Evolutionary conservation across 2,113 vertebrate species (phyloP).

Genomic region (Rutilus rutilus): DNA sequence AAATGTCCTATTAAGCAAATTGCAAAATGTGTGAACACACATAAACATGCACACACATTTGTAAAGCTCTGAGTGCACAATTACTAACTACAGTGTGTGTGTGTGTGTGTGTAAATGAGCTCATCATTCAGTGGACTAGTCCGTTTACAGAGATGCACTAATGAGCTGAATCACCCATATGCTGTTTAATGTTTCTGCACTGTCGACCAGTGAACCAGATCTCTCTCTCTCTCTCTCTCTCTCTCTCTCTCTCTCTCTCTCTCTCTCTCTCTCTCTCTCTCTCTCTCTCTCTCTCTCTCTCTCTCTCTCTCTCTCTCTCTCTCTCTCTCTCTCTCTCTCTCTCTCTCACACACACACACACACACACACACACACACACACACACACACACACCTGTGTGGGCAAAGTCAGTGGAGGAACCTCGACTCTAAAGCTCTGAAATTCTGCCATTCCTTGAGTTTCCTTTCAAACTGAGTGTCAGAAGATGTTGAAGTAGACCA

Average conservation of each 20-base stretch:
- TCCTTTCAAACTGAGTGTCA: background rate
- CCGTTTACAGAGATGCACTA: background rate
- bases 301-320: background rate
- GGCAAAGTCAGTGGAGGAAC: background rate
- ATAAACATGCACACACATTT: background rate
- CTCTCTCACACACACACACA: background rate
- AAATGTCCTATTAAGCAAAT: conserved; percentile 8
- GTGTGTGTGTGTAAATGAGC: conserved; percentile 8
- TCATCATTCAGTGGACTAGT: background rate
- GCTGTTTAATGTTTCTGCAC: background rate
- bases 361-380: no score
- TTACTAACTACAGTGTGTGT: background rate
- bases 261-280: background rate
- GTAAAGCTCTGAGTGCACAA: background rate
- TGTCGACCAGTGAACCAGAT: background rate
- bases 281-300: background rate
- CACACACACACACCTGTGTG: background rate
- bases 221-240: background rate
- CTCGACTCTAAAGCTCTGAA: background rate
- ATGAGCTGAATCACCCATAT: conserved; percentile 22
- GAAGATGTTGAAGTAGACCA: background rate
- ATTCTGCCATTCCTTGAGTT: background rate
- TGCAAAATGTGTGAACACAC: background rate
- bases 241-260: background rate
- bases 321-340: background rate